Evolutionary conservation across 2,797 vertebrate genomes (phyloP), one percentile per base, ranked within the genome.

Genomic region (Xenopus petersii): DNA sequence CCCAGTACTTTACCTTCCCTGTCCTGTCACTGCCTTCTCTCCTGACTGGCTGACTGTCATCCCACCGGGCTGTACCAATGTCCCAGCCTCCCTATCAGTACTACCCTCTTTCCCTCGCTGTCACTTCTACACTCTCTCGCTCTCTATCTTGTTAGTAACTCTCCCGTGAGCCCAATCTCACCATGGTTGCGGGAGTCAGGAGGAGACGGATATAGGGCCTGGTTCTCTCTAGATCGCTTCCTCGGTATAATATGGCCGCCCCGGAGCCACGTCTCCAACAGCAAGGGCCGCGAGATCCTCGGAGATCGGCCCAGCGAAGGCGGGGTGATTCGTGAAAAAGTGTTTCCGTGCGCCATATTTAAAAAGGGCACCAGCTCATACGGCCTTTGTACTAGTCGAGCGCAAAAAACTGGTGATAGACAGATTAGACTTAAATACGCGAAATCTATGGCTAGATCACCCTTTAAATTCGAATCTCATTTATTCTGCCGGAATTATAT

Each of bases 211-310:
- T 67, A 11, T 67, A 54, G 77, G 80, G 82, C 33, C 75, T 84
- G 77, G 84, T 77, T 84, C 26, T 60, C 49, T 65, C 64, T 81
- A 70, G 17, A 21, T 24, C 70, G 21, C 61, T 73, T 58, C 54
- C 83, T 54, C 75, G 83, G 83, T 86, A 85, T 91, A 93, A 94
- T 92, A 94, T 94, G 95, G 94, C 93, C 91, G 92, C 86, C 62
- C 60, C 88, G 89, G 88, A 94, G 96, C 96, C 96, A 98, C 96
- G 96, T 98, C 94, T 91, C 91, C 83, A 93, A 79, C 84, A 94
- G 95, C 95, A 96, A 96, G 86, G 46, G 12, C 2, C 82, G 81
- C 67, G 71, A 82, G 78, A 73, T 79, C 81, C 79, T 67, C 67
- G 77, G 62, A 61, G 54, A 36, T 26, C 60, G 24, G 51, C 54